These are phyloP conservation scores for Mycetomoellerius zeteki DNA, from an alignment of 1,140 invertebrate genomes.

Conservation along the genomic window DNA sequence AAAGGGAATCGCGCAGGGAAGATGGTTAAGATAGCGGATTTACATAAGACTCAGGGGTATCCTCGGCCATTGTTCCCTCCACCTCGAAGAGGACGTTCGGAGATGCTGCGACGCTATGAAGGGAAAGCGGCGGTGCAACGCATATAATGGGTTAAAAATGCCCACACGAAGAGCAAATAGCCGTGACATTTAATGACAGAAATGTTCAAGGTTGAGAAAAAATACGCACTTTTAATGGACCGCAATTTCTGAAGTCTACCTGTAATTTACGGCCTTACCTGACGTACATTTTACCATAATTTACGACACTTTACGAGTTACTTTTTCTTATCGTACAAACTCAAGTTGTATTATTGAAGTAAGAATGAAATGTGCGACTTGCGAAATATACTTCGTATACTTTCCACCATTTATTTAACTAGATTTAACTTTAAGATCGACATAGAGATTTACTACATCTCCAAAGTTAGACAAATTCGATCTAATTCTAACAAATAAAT, in stretches of 20 bases:
- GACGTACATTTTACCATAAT: conserved; percentile 4
- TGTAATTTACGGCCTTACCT: background rate
- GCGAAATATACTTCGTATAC: background rate
- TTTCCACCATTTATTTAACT: background rate
- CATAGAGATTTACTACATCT: background rate
- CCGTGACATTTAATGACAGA: conserved; percentile 25
- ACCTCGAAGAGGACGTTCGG: conserved; percentile 1
- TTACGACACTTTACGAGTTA: conserved; percentile 8
- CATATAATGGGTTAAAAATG: conserved; percentile 37
- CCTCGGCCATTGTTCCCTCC: conserved; percentile 60
- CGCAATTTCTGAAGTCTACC: background rate
- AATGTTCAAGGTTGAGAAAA: conserved; percentile 12
- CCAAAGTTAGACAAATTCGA: background rate
- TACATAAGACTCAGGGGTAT: conserved; percentile 57
- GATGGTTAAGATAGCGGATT: conserved; percentile 63
- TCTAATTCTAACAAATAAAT: background rate
- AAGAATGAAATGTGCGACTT: background rate
- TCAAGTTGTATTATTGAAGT: background rate
- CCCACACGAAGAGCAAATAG: conserved; percentile 4
- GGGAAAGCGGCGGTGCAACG: background rate
- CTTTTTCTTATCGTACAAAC: conserved; percentile 9
- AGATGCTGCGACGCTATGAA: background rate
- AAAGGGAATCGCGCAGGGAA: conserved; percentile 15
- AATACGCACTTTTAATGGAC: conserved; percentile 5
- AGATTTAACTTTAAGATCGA: background rate